phyloP scores from a whole-genome alignment of 2,797 vertebrate species.

The Nannoperca obscura region DNA sequence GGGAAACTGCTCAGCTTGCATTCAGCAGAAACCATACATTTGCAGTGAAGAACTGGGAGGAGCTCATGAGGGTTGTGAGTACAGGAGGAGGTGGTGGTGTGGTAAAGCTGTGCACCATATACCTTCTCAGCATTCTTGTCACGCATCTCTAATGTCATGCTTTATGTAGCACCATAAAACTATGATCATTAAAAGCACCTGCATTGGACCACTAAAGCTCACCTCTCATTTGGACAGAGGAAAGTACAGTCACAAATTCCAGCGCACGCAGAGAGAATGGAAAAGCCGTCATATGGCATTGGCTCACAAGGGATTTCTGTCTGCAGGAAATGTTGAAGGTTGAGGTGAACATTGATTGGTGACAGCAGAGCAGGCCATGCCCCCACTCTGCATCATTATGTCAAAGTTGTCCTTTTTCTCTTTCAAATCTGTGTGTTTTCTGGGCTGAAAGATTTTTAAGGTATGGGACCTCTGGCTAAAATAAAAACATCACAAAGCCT shows the following conservation, averaged over 20 bases:
- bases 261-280: neutral
- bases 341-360: conserved; percentile 76
- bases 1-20: conserved; percentile 68
- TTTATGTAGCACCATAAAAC: conserved; percentile 69
- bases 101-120: conserved; percentile 50
- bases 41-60: conserved; percentile 48
- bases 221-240: conserved; percentile 47
- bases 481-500: neutral
- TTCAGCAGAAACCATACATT: conserved; percentile 75
- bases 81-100: conserved; percentile 24
- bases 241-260: conserved; percentile 24
- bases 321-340: conserved; percentile 57
- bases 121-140: conserved; percentile 76
- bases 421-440: conserved; percentile 45
- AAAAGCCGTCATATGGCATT: conserved; percentile 23
- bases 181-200: conserved; percentile 70
- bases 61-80: conserved; percentile 48
- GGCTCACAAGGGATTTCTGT: conserved; percentile 36
- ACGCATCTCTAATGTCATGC: conserved; percentile 59
- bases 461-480: neutral
- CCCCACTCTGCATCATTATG: conserved; percentile 60
- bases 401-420: conserved; percentile 67
- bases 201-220: conserved; percentile 45
- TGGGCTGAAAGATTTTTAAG: conserved; percentile 25
- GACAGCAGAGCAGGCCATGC: conserved; percentile 53